phyloP scores from a whole-genome alignment of 2,113 vertebrate species.

The Vanacampus margaritifer region DNA sequence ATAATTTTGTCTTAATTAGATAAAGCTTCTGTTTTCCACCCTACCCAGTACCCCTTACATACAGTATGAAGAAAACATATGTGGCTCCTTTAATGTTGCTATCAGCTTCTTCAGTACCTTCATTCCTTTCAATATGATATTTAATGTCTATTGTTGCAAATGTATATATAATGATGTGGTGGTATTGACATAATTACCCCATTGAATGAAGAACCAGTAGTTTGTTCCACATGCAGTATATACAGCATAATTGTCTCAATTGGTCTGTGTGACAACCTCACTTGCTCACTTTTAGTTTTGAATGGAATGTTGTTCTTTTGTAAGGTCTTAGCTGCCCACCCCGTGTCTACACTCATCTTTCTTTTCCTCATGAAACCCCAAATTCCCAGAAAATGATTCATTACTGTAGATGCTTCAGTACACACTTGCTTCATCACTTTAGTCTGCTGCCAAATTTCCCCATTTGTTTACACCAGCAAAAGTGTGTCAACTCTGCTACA shows the following conservation, averaged over 20 bases:
- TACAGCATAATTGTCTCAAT: slow-evolving; percentile 17
- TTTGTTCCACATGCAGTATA: too few species aligned
- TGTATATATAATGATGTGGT: too few species aligned
- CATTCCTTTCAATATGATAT: too few species aligned
- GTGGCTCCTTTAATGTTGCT: too few species aligned
- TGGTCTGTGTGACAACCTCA: slow-evolving; percentile 35
- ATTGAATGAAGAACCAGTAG: too few species aligned
- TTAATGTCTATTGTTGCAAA: too few species aligned
- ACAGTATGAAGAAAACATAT: too few species aligned
- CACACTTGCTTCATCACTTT: slow-evolving; percentile 70
- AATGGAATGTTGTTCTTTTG: slow-evolving; percentile 28
- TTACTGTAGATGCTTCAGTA: slow-evolving; percentile 69
- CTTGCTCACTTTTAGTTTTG: slow-evolving; percentile 23
- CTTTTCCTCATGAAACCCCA: slow-evolving; percentile 61
- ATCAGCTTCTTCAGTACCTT: too few species aligned
- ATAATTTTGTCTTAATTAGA: too few species aligned
- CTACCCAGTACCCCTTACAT: too few species aligned
- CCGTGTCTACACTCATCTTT: slow-evolving; percentile 55
- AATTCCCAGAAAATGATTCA: slow-evolving; percentile 67
- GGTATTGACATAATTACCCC: too few species aligned
- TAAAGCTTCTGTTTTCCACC: too few species aligned
- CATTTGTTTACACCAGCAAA: slow-evolving; percentile 66
- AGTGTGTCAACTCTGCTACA: slow-evolving; percentile 52
- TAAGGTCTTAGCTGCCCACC: slow-evolving; percentile 34
- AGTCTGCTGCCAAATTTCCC: slow-evolving; percentile 65